phyloP scores from a whole-genome alignment of 2,113 vertebrate species.

The Callipepla squamata region DNA sequence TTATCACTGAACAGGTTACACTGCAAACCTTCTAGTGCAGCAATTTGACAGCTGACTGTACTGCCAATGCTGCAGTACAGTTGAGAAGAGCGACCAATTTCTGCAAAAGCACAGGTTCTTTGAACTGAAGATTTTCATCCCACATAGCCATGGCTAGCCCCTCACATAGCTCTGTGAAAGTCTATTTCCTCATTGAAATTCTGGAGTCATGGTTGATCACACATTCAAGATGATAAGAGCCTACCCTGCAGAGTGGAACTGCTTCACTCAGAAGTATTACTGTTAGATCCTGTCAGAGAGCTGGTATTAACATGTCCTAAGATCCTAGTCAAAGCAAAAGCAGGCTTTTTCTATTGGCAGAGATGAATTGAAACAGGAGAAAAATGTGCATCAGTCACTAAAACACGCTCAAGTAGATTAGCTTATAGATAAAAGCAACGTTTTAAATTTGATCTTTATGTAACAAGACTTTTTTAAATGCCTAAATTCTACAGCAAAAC shows the following conservation, averaged over 20 bases:
- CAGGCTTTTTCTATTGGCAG: not conserved
- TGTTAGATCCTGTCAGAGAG: constrained; percentile 47
- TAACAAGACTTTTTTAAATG: not conserved
- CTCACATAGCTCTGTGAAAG: not conserved
- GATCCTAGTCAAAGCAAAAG: constrained; percentile 13
- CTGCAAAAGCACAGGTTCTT: not conserved
- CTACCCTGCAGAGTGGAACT: constrained; percentile 38
- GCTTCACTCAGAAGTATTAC: constrained; percentile 37
- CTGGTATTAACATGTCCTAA: constrained; percentile 19
- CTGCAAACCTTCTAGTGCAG: not conserved
- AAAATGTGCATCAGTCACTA: not conserved
- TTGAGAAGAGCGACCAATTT: not conserved
- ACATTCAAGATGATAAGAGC: constrained; percentile 44
- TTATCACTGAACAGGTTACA: fast-evolving
- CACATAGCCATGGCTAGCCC: not conserved
- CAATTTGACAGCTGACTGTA: not conserved
- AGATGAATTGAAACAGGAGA: not conserved
- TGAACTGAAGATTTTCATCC: constrained; percentile 3
- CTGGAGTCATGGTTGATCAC: constrained; percentile 44
- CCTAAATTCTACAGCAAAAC: not conserved
- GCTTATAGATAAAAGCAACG: not conserved
- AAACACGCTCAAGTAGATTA: not conserved
- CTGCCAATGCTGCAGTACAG: fast-evolving
- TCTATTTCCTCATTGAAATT: constrained; percentile 44
- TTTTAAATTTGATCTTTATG: not conserved